Evolutionary conservation across 2,797 vertebrate species (phyloP), one percentile per base, ranked within the genome.

Genomic region (Enteromius radiatus): DNA sequence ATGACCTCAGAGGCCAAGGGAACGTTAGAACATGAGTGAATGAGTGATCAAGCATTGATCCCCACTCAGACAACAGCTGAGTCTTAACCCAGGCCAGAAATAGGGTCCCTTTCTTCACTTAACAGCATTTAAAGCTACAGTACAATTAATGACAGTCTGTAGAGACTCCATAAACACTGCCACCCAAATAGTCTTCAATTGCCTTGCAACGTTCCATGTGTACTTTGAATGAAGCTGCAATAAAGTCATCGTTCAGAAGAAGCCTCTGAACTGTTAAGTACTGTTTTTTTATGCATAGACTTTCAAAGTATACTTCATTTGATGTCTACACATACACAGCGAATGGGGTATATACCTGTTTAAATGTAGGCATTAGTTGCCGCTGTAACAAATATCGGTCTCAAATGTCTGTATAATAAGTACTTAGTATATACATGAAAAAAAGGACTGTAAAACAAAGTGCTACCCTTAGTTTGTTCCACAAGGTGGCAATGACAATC

Each of bases 11-110:
- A 70, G 54, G 31, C 68, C 63, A 28, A 63, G 61, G 45, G 85
- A 80, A 19, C 10, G 28, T 45, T 63, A 74, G 14, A 49, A 45
- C 71, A 67, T 6, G 38, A 83, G 65, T 77, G 28, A 83, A 68
- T 36, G 52, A 82, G 79, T 83, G 77, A 71, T 82, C 81, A 52
- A 64, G 21, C 1, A 19, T 61, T 86, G 89, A 91, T 91, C 88
- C 73, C 12, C 85, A 84, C 84, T 54, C 89, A 92, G 93, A 93
- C 89, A 71, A 93, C 93, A 95, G 94, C 94, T 95, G 94, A 93
- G 90, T 85, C 54, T 83, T 84, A 84, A 86, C 88, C 85, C 81
- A n/a, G 76, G 87, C 88, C 92, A 92, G 89, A 94, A 94, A 94
- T 93, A 94, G 92, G 92, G 86, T 87, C 83, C 84, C 33, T 78